Evolutionary conservation across 2,797 vertebrate genomes (phyloP).

Genomic region (Coregonus sp.): DNA sequence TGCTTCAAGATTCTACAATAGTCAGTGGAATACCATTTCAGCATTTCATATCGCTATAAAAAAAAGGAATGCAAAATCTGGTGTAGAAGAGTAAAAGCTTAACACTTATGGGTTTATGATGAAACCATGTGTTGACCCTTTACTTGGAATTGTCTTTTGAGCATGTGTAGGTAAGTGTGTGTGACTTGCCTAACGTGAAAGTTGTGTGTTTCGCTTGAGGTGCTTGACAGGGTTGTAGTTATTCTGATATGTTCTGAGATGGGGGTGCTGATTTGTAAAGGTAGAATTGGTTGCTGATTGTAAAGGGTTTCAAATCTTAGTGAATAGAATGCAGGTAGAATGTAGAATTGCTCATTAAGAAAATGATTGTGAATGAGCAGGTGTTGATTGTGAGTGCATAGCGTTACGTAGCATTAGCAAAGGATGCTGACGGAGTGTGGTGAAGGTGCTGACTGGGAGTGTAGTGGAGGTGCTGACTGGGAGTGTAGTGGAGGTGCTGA

Average conservation of each 20-base stretch:
- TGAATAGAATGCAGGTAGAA: background rate
- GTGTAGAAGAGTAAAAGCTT: constrained; percentile 11
- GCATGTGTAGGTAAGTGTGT: background rate
- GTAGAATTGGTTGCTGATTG: too few species aligned
- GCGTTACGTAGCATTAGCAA: background rate
- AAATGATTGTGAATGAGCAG: background rate
- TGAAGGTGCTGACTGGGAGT: background rate
- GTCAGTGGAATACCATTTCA: constrained; percentile 42
- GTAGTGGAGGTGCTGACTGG: too few species aligned
- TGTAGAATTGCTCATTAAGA: background rate
- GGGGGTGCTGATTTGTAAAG: background rate
- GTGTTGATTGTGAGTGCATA: background rate
- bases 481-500: background rate
- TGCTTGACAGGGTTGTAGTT: background rate
- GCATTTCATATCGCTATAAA: constrained; percentile 41
- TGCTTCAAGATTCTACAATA: constrained; percentile 55
- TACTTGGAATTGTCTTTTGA: background rate
- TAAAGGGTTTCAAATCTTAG: too few species aligned
- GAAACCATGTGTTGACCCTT: background rate
- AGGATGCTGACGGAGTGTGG: background rate
- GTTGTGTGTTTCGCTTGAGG: background rate
- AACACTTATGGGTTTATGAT: background rate
- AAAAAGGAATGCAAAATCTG: constrained; percentile 40
- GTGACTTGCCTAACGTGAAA: background rate
- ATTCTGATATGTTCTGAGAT: background rate